phyloP scores from a whole-genome alignment of 2,888 invertebrate genomes.

The Cerastis leucographa region DNA sequence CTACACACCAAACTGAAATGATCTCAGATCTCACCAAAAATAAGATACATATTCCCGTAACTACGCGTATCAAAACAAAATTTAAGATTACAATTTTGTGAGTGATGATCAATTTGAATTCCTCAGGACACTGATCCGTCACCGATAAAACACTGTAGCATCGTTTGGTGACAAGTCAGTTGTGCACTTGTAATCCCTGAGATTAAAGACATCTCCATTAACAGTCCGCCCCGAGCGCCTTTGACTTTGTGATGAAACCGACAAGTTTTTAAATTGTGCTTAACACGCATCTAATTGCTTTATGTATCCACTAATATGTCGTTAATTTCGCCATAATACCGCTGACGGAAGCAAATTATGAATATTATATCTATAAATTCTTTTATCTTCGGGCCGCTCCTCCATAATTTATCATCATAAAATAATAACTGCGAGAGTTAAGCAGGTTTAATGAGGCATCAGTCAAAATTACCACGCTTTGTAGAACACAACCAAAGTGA shows the following conservation, averaged over 20 bases:
- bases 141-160: conserved; percentile 86
- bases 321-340: conserved; percentile 77
- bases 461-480: conserved; percentile 76
- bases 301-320: conserved; percentile 73
- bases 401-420: conserved; percentile 82
- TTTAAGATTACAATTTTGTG: conserved; percentile 72
- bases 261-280: conserved; percentile 68
- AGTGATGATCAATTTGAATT: conserved; percentile 86
- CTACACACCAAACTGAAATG: conserved; percentile 49
- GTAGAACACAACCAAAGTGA: conserved; percentile 70
- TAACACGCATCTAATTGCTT: conserved; percentile 73
- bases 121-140: conserved; percentile 89
- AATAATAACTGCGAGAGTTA: conserved; percentile 81
- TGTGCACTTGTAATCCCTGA: conserved; percentile 84
- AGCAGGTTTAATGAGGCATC: conserved; percentile 83
- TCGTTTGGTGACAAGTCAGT: conserved; percentile 88
- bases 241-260: conserved; percentile 61
- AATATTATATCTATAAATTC: conserved; percentile 80
- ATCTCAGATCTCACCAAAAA: conserved; percentile 10
- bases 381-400: conserved; percentile 77
- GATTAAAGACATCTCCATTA: conserved; percentile 81
- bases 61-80: conserved; percentile 12
- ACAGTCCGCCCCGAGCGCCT: conserved; percentile 66
- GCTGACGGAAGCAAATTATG: conserved; percentile 78
- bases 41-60: conserved; percentile 72